Evolutionary conservation across 1,140 invertebrate species (phyloP).

Genomic region (Mesaphorura yosii): DNA sequence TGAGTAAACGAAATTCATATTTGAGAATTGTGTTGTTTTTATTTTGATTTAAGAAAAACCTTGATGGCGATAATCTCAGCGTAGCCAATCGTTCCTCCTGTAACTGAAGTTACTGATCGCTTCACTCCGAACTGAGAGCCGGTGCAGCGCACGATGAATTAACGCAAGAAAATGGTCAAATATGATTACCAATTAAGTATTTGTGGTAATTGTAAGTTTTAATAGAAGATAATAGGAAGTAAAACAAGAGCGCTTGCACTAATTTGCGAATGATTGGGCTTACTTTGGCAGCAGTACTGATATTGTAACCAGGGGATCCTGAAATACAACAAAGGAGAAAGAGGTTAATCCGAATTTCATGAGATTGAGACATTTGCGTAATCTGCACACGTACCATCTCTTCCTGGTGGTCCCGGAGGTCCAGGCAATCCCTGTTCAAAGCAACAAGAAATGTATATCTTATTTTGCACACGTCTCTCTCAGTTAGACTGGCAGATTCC

Average conservation of each 20-base stretch:
- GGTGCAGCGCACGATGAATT: neutral
- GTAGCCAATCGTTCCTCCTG: conserved; percentile 72
- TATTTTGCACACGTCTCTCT: too few relatives aligned
- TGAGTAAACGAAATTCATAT: neutral
- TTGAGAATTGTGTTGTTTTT: neutral
- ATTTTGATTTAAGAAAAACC: conserved; percentile 43
- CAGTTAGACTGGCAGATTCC: too few relatives aligned
- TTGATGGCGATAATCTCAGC: conserved; percentile 91
- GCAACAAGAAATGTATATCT: too few relatives aligned
- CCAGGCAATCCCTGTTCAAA: too few relatives aligned
- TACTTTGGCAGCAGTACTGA: conserved; percentile 83
- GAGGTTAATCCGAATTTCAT: too few relatives aligned
- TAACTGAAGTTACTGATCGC: conserved; percentile 77
- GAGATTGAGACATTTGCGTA: too few relatives aligned
- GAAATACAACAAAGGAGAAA: too few relatives aligned
- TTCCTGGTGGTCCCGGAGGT: conserved; percentile 71
- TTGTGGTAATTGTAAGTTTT: too few relatives aligned
- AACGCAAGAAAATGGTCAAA: too few relatives aligned
- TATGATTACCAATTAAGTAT: too few relatives aligned
- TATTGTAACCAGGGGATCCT: conserved; percentile 74
- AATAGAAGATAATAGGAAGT: too few relatives aligned
- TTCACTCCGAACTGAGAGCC: conserved; percentile 59
- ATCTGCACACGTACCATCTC: conserved; percentile 76
- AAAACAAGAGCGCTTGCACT: too few relatives aligned
- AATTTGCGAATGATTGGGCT: conserved; percentile 14